Evolutionary conservation across 2,113 vertebrate genomes (phyloP).

Genomic region (Macquaria ambigua): DNA sequence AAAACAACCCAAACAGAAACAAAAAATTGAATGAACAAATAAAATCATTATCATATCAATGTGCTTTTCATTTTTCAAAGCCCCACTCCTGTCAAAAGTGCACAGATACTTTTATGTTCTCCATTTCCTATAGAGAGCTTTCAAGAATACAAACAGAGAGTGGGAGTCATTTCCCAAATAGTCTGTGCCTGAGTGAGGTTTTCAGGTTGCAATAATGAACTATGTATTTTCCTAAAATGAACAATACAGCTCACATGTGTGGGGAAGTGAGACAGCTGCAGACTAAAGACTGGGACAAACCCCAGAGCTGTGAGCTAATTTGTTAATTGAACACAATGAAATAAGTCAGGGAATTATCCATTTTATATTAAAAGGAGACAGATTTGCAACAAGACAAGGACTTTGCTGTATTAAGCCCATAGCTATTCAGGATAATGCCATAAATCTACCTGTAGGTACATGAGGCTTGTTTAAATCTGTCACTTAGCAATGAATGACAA

Average conservation of each 20-base stretch:
- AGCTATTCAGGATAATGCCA: slow-evolving; percentile 35
- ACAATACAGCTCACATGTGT: slow-evolving; percentile 2
- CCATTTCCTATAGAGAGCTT: slow-evolving; percentile 28
- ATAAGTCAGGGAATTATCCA: slow-evolving; percentile 25
- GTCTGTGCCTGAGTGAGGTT: slow-evolving; percentile 32
- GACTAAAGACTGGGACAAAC: slow-evolving; percentile 32
- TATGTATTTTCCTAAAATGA: slow-evolving; percentile 6
- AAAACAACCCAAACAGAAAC: slow-evolving; percentile 11
- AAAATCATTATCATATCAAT: slow-evolving; percentile 23
- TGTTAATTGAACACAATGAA: slow-evolving; percentile 52
- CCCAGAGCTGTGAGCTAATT: slow-evolving; percentile 43
- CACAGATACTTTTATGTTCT: slow-evolving; percentile 23
- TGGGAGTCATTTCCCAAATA: slow-evolving; percentile 21
- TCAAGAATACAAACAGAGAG: slow-evolving; percentile 23
- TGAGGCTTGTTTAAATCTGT: slow-evolving; percentile 35
- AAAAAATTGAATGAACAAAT: slow-evolving; percentile 16
- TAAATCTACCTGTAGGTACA: slow-evolving; percentile 19
- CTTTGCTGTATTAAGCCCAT: slow-evolving; percentile 29
- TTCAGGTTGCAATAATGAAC: slow-evolving; percentile 40
- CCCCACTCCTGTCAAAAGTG: slow-evolving; percentile 22
- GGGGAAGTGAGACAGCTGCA: slow-evolving; percentile 26
- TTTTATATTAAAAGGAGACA: slow-evolving; percentile 35
- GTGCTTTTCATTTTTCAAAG: slow-evolving; percentile 19
- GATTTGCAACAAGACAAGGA: slow-evolving; percentile 46
- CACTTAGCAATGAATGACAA: slow-evolving; percentile 3